Conservation (phyloP, 1,140 invertebrate genomes). For the Phocides pigmalion region DNA sequence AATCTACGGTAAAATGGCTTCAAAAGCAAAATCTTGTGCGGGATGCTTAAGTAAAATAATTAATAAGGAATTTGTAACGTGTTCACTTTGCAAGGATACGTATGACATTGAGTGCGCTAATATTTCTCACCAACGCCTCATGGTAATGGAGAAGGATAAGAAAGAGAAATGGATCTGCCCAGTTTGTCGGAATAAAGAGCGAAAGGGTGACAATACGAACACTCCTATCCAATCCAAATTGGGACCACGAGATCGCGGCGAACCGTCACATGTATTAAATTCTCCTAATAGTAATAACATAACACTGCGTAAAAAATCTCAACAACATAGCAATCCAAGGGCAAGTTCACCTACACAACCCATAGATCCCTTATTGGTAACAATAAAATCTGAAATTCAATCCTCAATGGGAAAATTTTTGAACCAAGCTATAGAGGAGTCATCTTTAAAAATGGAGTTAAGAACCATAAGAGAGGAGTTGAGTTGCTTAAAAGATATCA, state of each 20-base stretch:
- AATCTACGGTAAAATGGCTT: neutral
- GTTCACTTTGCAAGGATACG: conserved; percentile 21
- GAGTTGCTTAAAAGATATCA: conserved; percentile 20
- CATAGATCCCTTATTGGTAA: conserved; percentile 8
- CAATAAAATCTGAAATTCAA: conserved; percentile 24
- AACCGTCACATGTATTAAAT: neutral
- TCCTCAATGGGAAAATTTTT: conserved; percentile 13
- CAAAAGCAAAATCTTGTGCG: conserved; percentile 13
- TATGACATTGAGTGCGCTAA: conserved; percentile 26
- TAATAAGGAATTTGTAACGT: conserved; percentile 16
- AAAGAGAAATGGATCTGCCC: conserved; percentile 12
- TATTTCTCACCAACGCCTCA: conserved; percentile 23
- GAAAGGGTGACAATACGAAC: conserved; percentile 19
- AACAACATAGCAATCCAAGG: neutral
- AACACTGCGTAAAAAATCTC: conserved; percentile 26
- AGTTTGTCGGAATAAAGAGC: conserved; percentile 1
- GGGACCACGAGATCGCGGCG: conserved; percentile 9
- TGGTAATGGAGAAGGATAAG: conserved; percentile 1
- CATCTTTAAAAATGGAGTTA: conserved; percentile 24
- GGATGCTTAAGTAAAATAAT: conserved; percentile 19
- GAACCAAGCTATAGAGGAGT: conserved; percentile 12
- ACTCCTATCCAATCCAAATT: conserved; percentile 18
- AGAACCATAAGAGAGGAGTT: conserved; percentile 29
- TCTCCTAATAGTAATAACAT: neutral
- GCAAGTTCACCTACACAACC: neutral